Base-by-base conservation (phyloP, 2,797 vertebrate species). In the Bradypodion ventrale region DNA sequence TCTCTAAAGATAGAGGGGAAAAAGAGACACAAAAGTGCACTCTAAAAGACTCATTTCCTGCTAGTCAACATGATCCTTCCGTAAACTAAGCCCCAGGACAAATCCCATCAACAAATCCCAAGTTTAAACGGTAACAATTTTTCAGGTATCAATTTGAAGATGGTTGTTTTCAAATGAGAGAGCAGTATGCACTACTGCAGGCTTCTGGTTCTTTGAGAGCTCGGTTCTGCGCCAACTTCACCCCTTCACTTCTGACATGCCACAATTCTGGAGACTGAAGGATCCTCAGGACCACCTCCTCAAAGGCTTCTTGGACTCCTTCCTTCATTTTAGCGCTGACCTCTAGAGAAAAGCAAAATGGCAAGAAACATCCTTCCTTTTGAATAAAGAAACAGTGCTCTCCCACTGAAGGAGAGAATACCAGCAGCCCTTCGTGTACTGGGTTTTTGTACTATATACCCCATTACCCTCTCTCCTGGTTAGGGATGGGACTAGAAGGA, bases 321-420 rank as follows among this genome's bases (percentile, higher is more conserved):
- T 92, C 89, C 52, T 68, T 16, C 6, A 91, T 93, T 89, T 95
- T 95, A 83, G 94, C 94, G 72, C 94, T 95, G 83, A 92, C 92
- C 82, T 95, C 94, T 95, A 83, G 0, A 42, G 4, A 73, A 46
- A 87, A 37, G 35, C n/a, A 32, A 75, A 69, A 68, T 49, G 68
- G 9, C 13, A 49, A 35, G 42, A 23, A 4, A 25, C 6, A 56
- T 75, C 35, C 60, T 4, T 16, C 80, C 27, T 46, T 56, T 56
- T 56, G 19, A 56, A 56, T 19, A 23, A 56, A 56, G n/a, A 49
- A 12, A 49, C 4, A 49, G 46, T 49, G 7, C 6, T 49, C 46
- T 49, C 46, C 46, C 49, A 56, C 52, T 19, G 16, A 1, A 1
- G 2, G 52, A 5, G 16, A 10, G 21, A 40, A 2, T 32, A 19